Conservation (phyloP, 2,113 vertebrate species). For the Cynocephalus volans region DNA sequence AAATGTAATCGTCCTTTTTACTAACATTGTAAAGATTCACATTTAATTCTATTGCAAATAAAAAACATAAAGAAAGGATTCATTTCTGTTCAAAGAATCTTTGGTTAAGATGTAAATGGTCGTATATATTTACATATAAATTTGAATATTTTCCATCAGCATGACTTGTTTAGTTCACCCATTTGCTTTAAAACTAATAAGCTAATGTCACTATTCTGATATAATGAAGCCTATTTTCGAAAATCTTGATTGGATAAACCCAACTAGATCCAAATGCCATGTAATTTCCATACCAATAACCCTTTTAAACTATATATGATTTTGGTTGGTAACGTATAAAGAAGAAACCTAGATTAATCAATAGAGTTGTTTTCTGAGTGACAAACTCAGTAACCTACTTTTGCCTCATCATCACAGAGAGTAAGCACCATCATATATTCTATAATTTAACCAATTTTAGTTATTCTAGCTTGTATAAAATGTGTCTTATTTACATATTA, state of each 20-base stretch:
- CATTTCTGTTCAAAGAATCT: constrained; percentile 33
- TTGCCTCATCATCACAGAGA: not conserved
- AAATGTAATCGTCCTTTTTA: constrained; percentile 35
- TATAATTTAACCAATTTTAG: constrained; percentile 10
- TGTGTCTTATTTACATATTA: not conserved
- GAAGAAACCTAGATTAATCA: not conserved
- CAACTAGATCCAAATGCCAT: not conserved
- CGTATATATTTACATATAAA: constrained; percentile 62
- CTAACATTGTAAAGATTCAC: not conserved
- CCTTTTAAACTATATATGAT: not conserved
- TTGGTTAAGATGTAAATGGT: constrained; percentile 49
- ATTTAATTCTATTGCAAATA: constrained; percentile 60
- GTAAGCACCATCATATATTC: not conserved
- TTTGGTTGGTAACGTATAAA: not conserved
- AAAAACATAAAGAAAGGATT: constrained; percentile 35
- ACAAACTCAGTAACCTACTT: not conserved
- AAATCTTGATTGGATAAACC: constrained; percentile 30
- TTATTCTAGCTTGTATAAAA: not conserved
- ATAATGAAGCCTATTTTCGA: constrained; percentile 26
- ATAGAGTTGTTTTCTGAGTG: not conserved
- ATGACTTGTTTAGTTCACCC: not conserved
- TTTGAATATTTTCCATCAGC: not conserved
- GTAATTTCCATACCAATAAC: not conserved
- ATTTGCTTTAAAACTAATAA: constrained; percentile 54
- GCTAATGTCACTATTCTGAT: not conserved